Conservation (phyloP, 2,888 invertebrate species). For the Dendrolimus pini region DNA sequence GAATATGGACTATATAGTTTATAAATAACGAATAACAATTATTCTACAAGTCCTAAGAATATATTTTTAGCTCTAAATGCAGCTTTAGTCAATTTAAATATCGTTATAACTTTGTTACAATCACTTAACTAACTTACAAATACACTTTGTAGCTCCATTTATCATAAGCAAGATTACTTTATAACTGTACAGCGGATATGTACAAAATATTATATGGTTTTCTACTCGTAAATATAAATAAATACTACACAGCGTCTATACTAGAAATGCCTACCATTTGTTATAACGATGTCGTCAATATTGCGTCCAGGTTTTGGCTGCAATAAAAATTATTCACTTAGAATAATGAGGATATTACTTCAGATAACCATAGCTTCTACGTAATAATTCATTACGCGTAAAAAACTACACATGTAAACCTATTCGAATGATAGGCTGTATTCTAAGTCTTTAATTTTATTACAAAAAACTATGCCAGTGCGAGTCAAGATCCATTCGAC, state of each 20-base stretch:
- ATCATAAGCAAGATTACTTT: slow-evolving; percentile 45
- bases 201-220: slow-evolving; percentile 36
- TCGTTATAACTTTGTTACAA: slow-evolving; percentile 20
- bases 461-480: no score
- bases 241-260: slow-evolving; percentile 37
- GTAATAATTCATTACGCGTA: no score
- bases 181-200: slow-evolving; percentile 60
- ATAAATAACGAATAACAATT: not conserved
- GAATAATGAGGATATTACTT: no score
- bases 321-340: slow-evolving; percentile 15
- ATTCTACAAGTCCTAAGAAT: not conserved
- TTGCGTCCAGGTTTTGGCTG: slow-evolving; percentile 93
- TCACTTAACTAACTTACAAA: slow-evolving; percentile 15
- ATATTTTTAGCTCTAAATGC: slow-evolving; percentile 1
- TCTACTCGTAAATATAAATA: slow-evolving; percentile 19
- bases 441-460: no score
- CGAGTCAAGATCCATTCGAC: no score
- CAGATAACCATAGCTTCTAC: no score
- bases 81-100: not conserved
- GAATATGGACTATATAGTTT: not conserved
- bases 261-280: slow-evolving; percentile 47
- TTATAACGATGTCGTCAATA: slow-evolving; percentile 67
- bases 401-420: no score
- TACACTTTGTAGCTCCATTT: slow-evolving; percentile 39
- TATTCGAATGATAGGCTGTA: no score